A percentile compares a stretch with the other conserved stretches of the same genome.
Evolutionary conservation across 2,797 vertebrate genomes (phyloP).

Genomic region (Clamator glandarius): DNA sequence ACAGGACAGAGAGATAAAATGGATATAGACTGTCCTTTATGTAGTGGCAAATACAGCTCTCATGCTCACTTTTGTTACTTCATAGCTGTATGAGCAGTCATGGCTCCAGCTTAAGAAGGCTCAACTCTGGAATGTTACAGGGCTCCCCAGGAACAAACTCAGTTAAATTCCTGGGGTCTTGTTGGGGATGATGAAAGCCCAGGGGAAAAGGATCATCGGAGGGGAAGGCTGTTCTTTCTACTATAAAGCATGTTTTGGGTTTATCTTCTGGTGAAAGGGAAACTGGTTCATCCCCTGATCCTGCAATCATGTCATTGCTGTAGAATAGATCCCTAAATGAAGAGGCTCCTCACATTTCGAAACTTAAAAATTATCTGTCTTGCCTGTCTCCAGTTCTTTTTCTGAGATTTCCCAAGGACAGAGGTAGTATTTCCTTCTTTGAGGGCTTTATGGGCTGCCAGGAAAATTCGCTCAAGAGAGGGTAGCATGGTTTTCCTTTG

Average conservation of each 20-base stretch:
- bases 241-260: neutral
- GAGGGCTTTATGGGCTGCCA: neutral
- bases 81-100: neutral
- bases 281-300: neutral
- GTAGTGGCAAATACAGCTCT: neutral
- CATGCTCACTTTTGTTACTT: neutral
- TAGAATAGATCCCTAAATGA: neutral
- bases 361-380: neutral
- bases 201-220: neutral
- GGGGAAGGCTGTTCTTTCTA: neutral
- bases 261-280: neutral
- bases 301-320: neutral
- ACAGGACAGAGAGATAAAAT: neutral
- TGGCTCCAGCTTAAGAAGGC: neutral
- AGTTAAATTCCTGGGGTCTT: neutral
- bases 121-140: neutral
- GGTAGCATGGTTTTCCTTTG: neutral
- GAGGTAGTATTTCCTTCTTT: neutral
- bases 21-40: neutral
- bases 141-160: neutral
- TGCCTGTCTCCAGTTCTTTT: neutral
- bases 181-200: neutral
- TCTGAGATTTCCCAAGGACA: neutral
- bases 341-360: neutral
- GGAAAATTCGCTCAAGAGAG: neutral